Percentiles rank a stretch among this genome's conserved stretches.
Conservation (phyloP, 2,888 invertebrate species). For the Cyaniris semiargus region DNA sequence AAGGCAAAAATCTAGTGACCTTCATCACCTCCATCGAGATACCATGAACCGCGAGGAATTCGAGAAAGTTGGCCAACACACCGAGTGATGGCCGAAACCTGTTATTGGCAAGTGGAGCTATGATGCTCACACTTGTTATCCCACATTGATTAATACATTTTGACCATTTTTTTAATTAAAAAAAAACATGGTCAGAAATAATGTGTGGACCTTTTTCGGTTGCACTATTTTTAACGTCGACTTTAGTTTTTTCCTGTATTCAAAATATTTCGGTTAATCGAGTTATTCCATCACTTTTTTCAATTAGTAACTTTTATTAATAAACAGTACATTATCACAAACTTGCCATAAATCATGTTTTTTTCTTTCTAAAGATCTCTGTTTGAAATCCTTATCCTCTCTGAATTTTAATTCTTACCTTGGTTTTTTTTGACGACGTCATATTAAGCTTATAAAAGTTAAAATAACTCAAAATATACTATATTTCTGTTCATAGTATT, state of each 20-base stretch:
- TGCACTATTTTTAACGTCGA: too few relatives aligned
- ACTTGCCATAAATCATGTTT: too few relatives aligned
- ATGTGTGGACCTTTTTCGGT: too few relatives aligned
- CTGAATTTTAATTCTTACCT: too few relatives aligned
- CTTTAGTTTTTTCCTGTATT: too few relatives aligned
- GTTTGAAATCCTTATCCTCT: too few relatives aligned
- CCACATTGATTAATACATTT: background rate
- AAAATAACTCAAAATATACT: background rate
- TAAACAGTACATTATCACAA: too few relatives aligned
- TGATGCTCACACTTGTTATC: conserved; percentile 7
- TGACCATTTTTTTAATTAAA: background rate
- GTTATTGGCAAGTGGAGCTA: conserved; percentile 64
- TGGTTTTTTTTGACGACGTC: background rate
- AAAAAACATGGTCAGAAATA: too few relatives aligned
- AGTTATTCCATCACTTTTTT: too few relatives aligned
- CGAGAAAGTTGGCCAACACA: conserved; percentile 76
- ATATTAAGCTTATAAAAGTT: background rate
- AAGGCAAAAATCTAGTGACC: conserved; percentile 25
- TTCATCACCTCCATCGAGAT: conserved; percentile 24
- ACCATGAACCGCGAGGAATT: conserved; percentile 60
- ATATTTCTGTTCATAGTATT: background rate
- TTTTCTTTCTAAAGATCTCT: too few relatives aligned
- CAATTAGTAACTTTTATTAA: too few relatives aligned
- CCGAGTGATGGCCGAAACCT: conserved; percentile 67
- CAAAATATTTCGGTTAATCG: too few relatives aligned